Evolutionary conservation across 2,797 vertebrate genomes (phyloP).

Genomic region (Mus spretus): DNA sequence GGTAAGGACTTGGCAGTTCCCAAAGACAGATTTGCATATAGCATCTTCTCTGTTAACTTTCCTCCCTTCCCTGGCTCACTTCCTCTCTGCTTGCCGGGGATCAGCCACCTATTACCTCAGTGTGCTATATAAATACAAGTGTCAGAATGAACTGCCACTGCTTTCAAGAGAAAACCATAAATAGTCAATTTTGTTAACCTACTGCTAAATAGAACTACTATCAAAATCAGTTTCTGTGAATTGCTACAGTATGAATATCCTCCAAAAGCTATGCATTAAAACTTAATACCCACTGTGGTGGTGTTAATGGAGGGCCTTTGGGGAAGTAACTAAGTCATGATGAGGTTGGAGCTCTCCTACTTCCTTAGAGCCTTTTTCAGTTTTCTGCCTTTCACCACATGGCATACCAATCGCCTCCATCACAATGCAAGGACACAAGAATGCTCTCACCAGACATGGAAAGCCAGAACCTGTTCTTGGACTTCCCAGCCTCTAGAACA

Average conservation of each 20-base stretch:
- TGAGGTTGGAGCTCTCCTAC: neutral
- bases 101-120: neutral
- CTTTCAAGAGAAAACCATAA: neutral
- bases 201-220: neutral
- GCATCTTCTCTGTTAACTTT: neutral
- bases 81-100: neutral
- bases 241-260: neutral
- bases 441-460: neutral
- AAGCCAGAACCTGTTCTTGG: neutral
- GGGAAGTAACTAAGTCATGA: neutral
- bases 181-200: neutral
- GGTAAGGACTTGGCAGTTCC: neutral
- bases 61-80: neutral
- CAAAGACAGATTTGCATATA: neutral
- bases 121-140: neutral
- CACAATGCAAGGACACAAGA: neutral
- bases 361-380: neutral
- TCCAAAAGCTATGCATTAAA: neutral
- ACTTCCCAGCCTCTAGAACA: neutral
- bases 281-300: neutral
- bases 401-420: neutral
- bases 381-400: neutral
- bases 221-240: neutral
- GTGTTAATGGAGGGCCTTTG: neutral
- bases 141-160: neutral